phyloP scores from a whole-genome alignment of 2,113 vertebrate species.

The Tragelaphus imberbis region DNA sequence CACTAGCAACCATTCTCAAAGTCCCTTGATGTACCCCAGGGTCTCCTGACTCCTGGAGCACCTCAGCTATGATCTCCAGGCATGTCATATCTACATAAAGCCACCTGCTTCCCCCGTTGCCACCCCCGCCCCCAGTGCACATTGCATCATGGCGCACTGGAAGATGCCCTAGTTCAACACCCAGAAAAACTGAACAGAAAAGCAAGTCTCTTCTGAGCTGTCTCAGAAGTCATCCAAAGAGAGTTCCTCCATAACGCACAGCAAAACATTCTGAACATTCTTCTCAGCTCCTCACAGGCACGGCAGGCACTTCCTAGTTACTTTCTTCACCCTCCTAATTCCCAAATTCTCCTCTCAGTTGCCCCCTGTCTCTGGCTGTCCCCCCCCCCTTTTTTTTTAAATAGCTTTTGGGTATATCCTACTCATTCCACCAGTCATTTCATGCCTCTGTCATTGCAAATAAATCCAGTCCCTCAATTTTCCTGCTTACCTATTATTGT shows the following conservation, averaged over 20 bases:
- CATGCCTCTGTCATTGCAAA: constrained; percentile 6
- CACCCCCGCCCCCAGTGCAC: rapidly evolving
- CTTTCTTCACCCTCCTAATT: not conserved
- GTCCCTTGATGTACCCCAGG: not conserved
- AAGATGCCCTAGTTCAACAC: not conserved
- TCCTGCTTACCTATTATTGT: not conserved
- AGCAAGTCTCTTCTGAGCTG: not conserved
- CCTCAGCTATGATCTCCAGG: not conserved
- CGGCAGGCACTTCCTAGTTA: not conserved
- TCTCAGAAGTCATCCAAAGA: not conserved
- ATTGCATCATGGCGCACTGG: not conserved
- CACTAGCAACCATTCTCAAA: not conserved
- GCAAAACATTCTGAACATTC: not conserved
- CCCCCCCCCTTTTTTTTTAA: not conserved
- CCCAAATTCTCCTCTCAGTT: not conserved
- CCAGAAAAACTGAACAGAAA: not conserved
- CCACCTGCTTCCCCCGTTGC: rapidly evolving
- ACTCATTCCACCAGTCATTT: not conserved
- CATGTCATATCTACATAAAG: not conserved
- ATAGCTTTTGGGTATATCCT: not conserved
- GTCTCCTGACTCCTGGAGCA: not conserved
- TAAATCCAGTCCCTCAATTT: not conserved
- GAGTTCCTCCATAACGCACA: not conserved
- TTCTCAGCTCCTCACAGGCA: not conserved
- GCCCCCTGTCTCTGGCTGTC: not conserved